These are phyloP conservation scores for Scaptodrosophila lebanonensis DNA, from an alignment of 1,140 invertebrate genomes.

Conservation along the genomic window DNA sequence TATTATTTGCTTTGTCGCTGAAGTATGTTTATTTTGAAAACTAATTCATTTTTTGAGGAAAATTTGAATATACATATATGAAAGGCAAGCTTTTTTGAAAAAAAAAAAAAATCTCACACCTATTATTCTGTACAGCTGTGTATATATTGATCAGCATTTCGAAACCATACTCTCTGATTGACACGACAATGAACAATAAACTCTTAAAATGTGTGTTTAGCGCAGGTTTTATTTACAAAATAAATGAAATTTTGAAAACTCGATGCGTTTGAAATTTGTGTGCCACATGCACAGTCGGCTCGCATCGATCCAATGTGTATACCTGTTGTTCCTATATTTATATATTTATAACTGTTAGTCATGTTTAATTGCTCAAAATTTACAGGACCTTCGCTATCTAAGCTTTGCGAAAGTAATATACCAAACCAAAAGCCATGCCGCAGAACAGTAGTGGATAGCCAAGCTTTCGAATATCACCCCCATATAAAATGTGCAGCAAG, in stretches of 20 bases:
- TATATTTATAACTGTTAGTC: constrained; percentile 2
- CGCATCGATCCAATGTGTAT: neutral
- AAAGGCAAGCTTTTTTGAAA: too few relatives aligned
- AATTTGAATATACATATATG: too few relatives aligned
- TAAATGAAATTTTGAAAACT: constrained; percentile 36
- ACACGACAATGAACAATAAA: too few relatives aligned
- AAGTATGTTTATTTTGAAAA: too few relatives aligned
- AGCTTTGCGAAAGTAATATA: constrained; percentile 45
- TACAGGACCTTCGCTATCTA: too few relatives aligned
- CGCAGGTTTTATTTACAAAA: constrained; percentile 37
- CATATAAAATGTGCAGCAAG: constrained; percentile 19
- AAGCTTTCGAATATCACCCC: constrained; percentile 19
- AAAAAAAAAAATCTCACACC: neutral
- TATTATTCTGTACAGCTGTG: too few relatives aligned
- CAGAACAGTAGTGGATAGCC: constrained; percentile 44
- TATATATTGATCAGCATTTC: too few relatives aligned
- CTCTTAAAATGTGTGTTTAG: neutral
- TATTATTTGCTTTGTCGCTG: too few relatives aligned
- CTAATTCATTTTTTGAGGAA: too few relatives aligned
- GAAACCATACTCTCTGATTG: too few relatives aligned
- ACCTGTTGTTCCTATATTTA: neutral
- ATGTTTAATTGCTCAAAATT: neutral
- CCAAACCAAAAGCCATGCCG: constrained; percentile 44
- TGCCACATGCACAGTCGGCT: neutral
- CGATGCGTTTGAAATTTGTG: constrained; percentile 34